Base-by-base conservation (phyloP, 2,113 vertebrate genomes). In the Burhinus oedicnemus region DNA sequence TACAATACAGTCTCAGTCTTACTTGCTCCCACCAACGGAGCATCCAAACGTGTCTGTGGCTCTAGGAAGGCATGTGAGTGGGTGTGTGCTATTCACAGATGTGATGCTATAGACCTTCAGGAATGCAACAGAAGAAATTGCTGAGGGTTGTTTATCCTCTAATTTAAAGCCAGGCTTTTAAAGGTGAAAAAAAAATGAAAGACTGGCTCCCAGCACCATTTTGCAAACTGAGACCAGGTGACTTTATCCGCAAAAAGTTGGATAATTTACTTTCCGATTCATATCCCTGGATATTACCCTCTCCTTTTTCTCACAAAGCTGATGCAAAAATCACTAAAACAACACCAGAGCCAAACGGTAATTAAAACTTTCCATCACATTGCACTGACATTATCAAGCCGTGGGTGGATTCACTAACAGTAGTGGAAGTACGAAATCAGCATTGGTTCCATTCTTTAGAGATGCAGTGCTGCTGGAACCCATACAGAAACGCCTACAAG, bases 401-500 rank as follows among this genome's bases (percentile, higher is more conserved):
- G 47, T 96, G 96, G 94, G 93, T 83, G 95, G 95, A 95, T 93
- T 96, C 91, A 80, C 78, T 94, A 82, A 95, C 75, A 88, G 91
- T 91, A 96, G 96, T 88, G 64, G 93, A 95, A 95, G 94, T 61
- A 95, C 38, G 6, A 97, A 87, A 72, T 84, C 92, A 84, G 74
- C 87, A 52, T 42, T 74, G 93, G 89, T 95, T 97, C 95, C 96
- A 91, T 95, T 96, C 96, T 94, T 96, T 83, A 90, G 95, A 86
- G 84, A 93, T 80, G 87, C 82, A 86, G 79, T 57, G 87, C 93
- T 95, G 82, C 75, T 97, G 97, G 91, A 94, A 40, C 9, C 12
- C 78, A 7, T 34, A 83, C 97, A 97, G 82, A 95, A 97, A 96
- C 87, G 91, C 96, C 95, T 89, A 96, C 95, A 74, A 74, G 68